These are phyloP conservation scores for Arctia plantaginis DNA, from an alignment of 2,888 invertebrate species.

Conservation along the genomic window DNA sequence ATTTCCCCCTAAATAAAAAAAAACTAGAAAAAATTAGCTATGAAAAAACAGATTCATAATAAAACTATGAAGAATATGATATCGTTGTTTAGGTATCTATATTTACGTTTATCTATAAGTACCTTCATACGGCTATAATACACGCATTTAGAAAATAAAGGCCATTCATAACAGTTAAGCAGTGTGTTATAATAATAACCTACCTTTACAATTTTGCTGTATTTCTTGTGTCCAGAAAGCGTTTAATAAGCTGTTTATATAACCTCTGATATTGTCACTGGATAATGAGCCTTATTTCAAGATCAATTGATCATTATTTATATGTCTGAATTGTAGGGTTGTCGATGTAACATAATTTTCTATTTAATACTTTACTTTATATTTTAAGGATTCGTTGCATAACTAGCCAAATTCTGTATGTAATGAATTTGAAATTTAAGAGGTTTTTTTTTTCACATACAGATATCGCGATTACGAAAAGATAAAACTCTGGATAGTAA, in stretches of 20 bases:
- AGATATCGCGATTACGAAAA: too few species aligned
- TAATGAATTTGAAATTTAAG: too few species aligned
- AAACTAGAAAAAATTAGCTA: too few species aligned
- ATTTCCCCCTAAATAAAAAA: not conserved
- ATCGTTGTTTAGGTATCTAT: too few species aligned
- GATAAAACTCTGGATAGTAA: too few species aligned
- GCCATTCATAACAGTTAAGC: not conserved
- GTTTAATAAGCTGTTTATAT: conserved; percentile 28
- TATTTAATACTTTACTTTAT: not conserved
- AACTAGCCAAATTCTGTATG: too few species aligned
- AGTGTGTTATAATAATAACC: not conserved
- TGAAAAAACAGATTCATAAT: too few species aligned
- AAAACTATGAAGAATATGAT: too few species aligned
- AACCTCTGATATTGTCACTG: not conserved
- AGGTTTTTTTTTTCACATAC: too few species aligned
- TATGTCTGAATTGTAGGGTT: not conserved
- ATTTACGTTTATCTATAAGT: not conserved
- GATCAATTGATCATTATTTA: not conserved
- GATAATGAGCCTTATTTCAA: conserved; percentile 20
- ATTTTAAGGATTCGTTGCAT: not conserved
- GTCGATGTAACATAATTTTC: not conserved
- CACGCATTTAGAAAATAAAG: not conserved
- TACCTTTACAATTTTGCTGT: not conserved
- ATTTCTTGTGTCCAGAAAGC: conserved; percentile 32
- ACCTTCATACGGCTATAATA: not conserved